Percentiles rank a stretch among this genome's conserved stretches.
Conservation (phyloP, 2,888 invertebrate genomes). For the Hedya salicella region DNA sequence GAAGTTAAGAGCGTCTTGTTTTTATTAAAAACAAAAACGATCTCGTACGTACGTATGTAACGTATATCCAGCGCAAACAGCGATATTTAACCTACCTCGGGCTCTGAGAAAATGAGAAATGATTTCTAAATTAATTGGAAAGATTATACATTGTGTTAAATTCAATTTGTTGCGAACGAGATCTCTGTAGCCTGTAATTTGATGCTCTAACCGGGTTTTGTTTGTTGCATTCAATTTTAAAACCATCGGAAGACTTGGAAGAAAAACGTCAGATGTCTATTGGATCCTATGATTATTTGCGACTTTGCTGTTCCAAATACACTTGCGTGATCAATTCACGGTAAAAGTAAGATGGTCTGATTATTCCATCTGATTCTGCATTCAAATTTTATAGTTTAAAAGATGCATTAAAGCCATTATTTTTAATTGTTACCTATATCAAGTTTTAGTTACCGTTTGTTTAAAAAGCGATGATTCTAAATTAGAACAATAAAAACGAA, state of each 20-base stretch:
- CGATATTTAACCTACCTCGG: conserved; percentile 15
- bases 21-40: conserved; percentile 73
- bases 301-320: not conserved
- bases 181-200: conserved; percentile 29
- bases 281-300: no score
- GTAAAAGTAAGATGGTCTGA: not conserved
- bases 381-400: not conserved
- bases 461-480: not conserved
- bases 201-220: conserved; percentile 21
- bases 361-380: not conserved
- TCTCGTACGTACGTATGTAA: no score
- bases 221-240: conserved; percentile 21
- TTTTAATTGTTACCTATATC: not conserved
- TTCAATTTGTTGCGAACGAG: conserved; percentile 31
- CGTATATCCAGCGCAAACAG: conserved; percentile 33
- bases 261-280: not conserved
- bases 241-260: not conserved
- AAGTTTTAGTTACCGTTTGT: not conserved
- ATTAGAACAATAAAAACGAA: conserved; percentile 15
- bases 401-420: not conserved
- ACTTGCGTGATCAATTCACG: conserved; percentile 6
- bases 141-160: conserved; percentile 16
- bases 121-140: conserved; percentile 33
- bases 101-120: conserved; percentile 20
- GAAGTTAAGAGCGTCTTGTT: conserved; percentile 78